These are phyloP conservation scores for Chrysodeixis includens DNA, from an alignment of 2,888 invertebrate species.

Conservation along the genomic window DNA sequence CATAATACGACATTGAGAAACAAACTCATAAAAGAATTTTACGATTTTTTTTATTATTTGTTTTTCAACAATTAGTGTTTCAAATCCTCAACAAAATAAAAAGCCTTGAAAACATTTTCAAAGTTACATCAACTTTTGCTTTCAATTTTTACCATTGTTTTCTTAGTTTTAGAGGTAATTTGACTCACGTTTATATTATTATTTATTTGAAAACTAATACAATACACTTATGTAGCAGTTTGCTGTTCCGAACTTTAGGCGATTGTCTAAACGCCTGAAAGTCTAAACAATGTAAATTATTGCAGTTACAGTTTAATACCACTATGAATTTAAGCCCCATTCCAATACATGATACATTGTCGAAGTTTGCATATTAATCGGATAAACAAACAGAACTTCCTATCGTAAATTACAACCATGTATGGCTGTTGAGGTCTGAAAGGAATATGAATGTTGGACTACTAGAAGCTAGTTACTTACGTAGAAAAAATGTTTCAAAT, in stretches of 20 bases:
- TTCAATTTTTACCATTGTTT: no score
- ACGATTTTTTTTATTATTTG: no score
- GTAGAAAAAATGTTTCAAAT: background rate
- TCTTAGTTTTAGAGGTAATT: no score
- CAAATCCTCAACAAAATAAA: no score
- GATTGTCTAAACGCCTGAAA: background rate
- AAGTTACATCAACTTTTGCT: no score
- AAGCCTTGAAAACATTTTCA: no score
- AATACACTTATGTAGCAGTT: no score
- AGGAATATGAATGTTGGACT: background rate
- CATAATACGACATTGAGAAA: no score
- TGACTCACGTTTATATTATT: no score
- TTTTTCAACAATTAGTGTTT: no score
- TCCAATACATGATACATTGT: constrained; percentile 4
- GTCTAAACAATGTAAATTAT: background rate
- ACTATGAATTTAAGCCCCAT: background rate
- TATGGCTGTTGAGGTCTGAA: background rate
- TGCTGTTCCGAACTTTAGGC: background rate
- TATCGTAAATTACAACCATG: background rate
- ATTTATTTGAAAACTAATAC: no score
- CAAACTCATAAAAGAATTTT: no score
- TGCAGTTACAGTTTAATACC: background rate
- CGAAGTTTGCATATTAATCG: constrained; percentile 4
- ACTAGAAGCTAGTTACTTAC: background rate
- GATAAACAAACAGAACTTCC: constrained; percentile 3